A percentile compares a stretch with the other conserved stretches of the same genome.
Conservation (phyloP, 2,113 vertebrate genomes). For the Phalacrocorax aristotelis region DNA sequence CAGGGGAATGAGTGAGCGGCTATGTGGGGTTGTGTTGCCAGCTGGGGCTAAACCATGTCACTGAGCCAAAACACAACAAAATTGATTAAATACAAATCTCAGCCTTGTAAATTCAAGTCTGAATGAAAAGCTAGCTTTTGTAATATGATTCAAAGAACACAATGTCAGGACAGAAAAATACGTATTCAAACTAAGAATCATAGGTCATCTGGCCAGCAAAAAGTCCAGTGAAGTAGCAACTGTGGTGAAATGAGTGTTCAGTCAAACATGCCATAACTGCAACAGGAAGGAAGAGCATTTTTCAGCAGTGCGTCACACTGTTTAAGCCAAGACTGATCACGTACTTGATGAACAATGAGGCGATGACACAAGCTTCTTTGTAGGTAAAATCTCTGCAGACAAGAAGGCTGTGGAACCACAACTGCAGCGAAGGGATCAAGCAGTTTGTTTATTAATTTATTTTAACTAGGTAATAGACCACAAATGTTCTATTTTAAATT, state of each 20-base stretch:
- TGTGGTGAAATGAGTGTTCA: not conserved
- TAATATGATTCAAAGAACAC: not conserved
- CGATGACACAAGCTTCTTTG: not conserved
- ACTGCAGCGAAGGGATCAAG: not conserved
- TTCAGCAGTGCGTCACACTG: not conserved
- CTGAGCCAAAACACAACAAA: not conserved
- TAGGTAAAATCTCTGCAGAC: not conserved
- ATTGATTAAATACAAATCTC: not conserved
- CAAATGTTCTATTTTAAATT: not conserved
- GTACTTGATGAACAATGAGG: not conserved
- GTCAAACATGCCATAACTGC: not conserved
- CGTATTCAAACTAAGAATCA: not conserved
- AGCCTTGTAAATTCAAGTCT: not conserved
- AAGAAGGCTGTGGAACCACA: not conserved
- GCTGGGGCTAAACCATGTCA: no score
- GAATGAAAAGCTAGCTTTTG: not conserved
- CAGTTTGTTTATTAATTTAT: not conserved
- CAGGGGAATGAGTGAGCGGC: no score
- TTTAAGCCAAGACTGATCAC: not conserved
- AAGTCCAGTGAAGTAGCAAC: not conserved
- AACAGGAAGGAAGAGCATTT: constrained; percentile 6
- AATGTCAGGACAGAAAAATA: not conserved
- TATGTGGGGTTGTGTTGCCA: no score
- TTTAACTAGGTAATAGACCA: not conserved
- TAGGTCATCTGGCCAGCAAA: not conserved